These are phyloP conservation scores for Rhegmatorhina hoffmannsi DNA, from an alignment of 2,113 vertebrate species.

Conservation along the genomic window DNA sequence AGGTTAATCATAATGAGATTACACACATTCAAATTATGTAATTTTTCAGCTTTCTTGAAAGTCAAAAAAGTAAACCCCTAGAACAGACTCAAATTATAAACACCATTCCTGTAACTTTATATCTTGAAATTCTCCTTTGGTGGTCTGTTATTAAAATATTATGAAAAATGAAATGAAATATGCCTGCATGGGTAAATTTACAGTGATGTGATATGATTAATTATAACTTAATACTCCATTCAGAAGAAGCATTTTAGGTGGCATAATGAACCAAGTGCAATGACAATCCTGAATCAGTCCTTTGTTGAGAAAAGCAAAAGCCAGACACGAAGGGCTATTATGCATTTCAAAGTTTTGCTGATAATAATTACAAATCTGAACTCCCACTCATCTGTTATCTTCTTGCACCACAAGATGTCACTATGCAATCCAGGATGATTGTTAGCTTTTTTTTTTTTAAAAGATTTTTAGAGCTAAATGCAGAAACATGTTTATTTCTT, in stretches of 20 bases:
- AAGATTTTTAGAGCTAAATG: background rate
- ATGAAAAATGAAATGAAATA: conserved; percentile 73
- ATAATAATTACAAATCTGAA: background rate
- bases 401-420: conserved; percentile 78
- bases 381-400: conserved; percentile 8
- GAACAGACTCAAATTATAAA: conserved; percentile 48
- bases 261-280: conserved; percentile 32
- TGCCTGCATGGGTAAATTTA: conserved; percentile 59
- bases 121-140: conserved; percentile 52
- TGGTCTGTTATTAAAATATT: conserved; percentile 71
- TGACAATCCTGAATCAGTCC: conserved; percentile 11
- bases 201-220: conserved; percentile 66
- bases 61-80: background rate
- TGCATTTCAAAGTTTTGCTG: conserved; percentile 3
- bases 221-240: conserved; percentile 59
- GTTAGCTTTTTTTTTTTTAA: background rate
- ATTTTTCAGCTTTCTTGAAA: conserved; percentile 44
- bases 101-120: conserved; percentile 45
- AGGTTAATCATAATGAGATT: conserved; percentile 15
- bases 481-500: conserved; percentile 44
- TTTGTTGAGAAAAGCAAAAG: conserved; percentile 52
- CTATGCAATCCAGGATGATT: conserved; percentile 73
- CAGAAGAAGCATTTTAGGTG: conserved; percentile 54
- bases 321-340: conserved; percentile 25
- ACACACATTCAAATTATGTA: conserved; percentile 28